Evolutionary conservation across 2,888 invertebrate species (phyloP).

Genomic region (Iphiclides podalirius): DNA sequence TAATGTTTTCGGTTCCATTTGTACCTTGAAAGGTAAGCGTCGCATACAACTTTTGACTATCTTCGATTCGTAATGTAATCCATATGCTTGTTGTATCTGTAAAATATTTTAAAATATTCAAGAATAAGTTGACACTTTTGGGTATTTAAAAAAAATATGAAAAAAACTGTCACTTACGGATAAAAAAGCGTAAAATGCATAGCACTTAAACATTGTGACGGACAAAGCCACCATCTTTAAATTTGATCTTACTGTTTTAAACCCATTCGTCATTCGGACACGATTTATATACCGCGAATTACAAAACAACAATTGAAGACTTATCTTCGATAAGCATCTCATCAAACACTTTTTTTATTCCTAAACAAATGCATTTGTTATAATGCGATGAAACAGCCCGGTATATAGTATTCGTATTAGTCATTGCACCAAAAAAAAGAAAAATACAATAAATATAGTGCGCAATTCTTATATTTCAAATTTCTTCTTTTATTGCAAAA

Average conservation of each 20-base stretch:
- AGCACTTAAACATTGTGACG: not conserved
- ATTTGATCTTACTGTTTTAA: constrained; percentile 2
- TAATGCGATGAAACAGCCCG: not conserved
- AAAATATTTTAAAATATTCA: not conserved
- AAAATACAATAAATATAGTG: not conserved
- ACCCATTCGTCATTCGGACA: not conserved
- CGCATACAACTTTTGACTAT: constrained; percentile 5
- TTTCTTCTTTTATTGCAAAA: not conserved
- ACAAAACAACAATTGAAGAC: constrained; percentile 15
- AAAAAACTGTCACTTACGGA: constrained; percentile 6
- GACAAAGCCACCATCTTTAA: not conserved
- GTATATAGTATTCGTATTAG: too few relatives aligned
- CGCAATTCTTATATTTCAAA: not conserved
- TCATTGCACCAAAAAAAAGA: too few relatives aligned
- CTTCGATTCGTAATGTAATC: constrained; percentile 2
- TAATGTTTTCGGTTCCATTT: not conserved
- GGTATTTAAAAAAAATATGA: too few relatives aligned
- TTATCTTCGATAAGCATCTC: constrained; percentile 16
- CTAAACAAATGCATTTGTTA: constrained; percentile 12
- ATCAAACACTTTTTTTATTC: constrained; percentile 15
- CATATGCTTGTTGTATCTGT: constrained; percentile 13
- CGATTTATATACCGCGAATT: constrained; percentile 10
- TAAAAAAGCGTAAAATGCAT: constrained; percentile 1
- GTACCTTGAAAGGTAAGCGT: constrained; percentile 11
- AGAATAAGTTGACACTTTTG: too few relatives aligned